A percentile compares a stretch with the other conserved stretches of the same genome.
phyloP scores from a whole-genome alignment of 2,888 invertebrate genomes.

The Andrena haemorrhoa region DNA sequence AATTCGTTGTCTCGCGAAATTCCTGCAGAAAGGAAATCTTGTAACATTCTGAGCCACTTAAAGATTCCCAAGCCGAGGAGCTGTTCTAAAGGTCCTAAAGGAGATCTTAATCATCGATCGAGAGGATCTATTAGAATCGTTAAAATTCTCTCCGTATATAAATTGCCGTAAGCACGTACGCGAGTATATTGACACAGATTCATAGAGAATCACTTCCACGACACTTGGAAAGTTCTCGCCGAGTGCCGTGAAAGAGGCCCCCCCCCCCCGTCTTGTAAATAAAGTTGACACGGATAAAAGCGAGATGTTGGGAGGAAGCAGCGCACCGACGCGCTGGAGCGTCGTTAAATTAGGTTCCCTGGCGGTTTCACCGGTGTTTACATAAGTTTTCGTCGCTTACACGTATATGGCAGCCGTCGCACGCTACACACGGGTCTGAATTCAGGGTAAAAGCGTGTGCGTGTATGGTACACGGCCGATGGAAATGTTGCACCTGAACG shows the following conservation, averaged over 20 bases:
- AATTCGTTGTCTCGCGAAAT: conserved; percentile 11
- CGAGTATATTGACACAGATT: background rate
- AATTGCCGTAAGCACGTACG: background rate
- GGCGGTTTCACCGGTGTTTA: conserved; percentile 69
- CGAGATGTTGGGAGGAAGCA: conserved; percentile 34
- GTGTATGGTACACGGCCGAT: conserved; percentile 61
- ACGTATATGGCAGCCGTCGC: conserved; percentile 46
- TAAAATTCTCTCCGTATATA: background rate
- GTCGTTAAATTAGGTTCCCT: conserved; percentile 55
- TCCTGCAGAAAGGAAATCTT: background rate
- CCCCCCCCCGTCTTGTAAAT: conserved; percentile 17
- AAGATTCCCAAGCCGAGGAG: background rate
- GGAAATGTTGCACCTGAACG: conserved; percentile 74
- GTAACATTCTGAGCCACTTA: background rate
- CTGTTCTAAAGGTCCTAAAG: background rate
- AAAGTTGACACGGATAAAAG: conserved; percentile 53
- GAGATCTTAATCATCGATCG: background rate
- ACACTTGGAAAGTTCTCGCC: conserved; percentile 8
- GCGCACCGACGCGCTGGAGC: conserved; percentile 31
- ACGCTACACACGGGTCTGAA: conserved; percentile 13
- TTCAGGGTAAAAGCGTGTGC: conserved; percentile 40
- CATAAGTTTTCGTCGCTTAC: conserved; percentile 61
- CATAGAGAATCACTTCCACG: conserved; percentile 23
- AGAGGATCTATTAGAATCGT: background rate
- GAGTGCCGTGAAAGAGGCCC: background rate